Evolutionary conservation across 2,888 invertebrate genomes (phyloP).

Genomic region (Nephrotoma appendiculata): DNA sequence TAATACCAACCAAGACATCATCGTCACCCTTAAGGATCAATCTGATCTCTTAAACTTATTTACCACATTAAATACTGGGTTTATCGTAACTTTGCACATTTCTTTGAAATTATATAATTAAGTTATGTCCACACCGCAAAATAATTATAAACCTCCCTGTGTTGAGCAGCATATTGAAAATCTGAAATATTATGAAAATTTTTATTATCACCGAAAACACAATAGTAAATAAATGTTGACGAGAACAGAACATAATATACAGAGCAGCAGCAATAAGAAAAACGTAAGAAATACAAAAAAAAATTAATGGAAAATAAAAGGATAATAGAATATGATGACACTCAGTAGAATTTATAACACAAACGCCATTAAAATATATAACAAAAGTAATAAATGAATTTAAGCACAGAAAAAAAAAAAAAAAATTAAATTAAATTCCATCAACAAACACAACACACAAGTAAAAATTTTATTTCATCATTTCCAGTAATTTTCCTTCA

Average conservation of each 20-base stretch:
- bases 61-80: no score
- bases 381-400: background rate
- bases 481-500: background rate
- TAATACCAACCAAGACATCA: background rate
- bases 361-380: background rate
- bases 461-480: background rate
- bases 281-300: no score
- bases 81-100: no score
- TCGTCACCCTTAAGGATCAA: background rate
- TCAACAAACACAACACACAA: background rate
- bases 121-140: no score
- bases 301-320: background rate
- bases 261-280: background rate
- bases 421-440: background rate
- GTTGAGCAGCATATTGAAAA: no score
- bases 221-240: background rate
- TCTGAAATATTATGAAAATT: background rate
- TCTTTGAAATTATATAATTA: background rate
- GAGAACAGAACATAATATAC: background rate
- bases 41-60: background rate
- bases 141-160: no score
- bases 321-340: background rate
- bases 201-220: background rate
- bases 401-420: background rate
- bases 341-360: background rate